A percentile compares a stretch with the other conserved stretches of the same genome.
Conservation (phyloP, 2,797 vertebrate species). For the Xiphophorus birchmanni region DNA sequence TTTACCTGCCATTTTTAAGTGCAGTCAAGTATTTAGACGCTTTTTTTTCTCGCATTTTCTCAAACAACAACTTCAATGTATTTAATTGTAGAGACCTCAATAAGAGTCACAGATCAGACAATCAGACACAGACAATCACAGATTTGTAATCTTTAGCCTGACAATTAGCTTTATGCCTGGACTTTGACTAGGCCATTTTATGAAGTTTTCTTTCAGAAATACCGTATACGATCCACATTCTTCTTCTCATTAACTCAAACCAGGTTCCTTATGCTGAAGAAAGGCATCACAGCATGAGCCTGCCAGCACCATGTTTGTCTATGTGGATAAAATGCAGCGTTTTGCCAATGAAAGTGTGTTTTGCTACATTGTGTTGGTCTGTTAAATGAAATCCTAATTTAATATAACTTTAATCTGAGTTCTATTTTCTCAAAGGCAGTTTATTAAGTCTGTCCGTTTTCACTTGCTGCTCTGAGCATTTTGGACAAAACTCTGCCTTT, state of each 20-base stretch:
- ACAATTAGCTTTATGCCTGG: not conserved
- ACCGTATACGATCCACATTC: too few relatives aligned
- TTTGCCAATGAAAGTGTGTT: not conserved
- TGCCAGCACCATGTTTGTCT: not conserved
- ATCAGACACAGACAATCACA: too few relatives aligned
- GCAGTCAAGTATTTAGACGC: too few relatives aligned
- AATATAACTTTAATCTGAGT: not conserved
- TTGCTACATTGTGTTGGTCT: not conserved
- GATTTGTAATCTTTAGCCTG: not conserved
- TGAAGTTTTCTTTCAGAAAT: not conserved
- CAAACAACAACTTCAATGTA: not conserved
- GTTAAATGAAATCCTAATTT: not conserved
- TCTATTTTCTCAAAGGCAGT: not conserved
- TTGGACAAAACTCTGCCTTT: not conserved
- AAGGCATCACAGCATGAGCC: not conserved
- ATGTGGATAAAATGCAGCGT: not conserved
- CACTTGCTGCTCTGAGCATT: not conserved
- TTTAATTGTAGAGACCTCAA: not conserved
- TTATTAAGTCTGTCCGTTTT: not conserved
- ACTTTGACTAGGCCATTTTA: not conserved
- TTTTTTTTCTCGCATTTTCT: too few relatives aligned
- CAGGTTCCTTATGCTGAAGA: not conserved
- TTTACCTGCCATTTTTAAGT: not conserved
- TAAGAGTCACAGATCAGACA: too few relatives aligned
- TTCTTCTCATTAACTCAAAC: not conserved